Percentiles rank a stretch among this genome's conserved stretches.
phyloP scores from a whole-genome alignment of 2,888 invertebrate species.

The Plagiodera versicolora region DNA sequence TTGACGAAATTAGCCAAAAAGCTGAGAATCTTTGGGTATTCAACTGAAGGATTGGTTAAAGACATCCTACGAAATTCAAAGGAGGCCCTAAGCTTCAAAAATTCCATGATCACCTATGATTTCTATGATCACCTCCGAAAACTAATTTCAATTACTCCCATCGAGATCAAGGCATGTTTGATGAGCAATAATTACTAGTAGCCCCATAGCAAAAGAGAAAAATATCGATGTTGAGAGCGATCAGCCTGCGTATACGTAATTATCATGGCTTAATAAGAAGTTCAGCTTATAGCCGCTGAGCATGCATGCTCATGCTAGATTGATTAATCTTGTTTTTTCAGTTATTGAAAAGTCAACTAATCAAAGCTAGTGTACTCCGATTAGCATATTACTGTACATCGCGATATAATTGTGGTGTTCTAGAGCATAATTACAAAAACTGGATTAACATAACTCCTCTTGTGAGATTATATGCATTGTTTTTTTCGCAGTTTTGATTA shows the following conservation, averaged over 20 bases:
- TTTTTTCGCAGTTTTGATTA: no score
- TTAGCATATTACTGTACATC: conserved; percentile 1
- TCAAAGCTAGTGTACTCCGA: not conserved
- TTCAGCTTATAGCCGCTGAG: not conserved
- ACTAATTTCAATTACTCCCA: not conserved
- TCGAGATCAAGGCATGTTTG: not conserved
- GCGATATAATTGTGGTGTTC: not conserved
- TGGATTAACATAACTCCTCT: not conserved
- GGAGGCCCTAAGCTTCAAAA: no score
- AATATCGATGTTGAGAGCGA: not conserved
- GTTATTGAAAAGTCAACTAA: not conserved
- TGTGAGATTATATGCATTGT: not conserved
- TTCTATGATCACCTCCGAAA: not conserved
- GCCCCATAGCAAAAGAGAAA: not conserved
- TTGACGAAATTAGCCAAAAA: no score
- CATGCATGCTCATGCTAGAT: not conserved
- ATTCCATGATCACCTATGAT: no score
- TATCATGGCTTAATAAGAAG: not conserved
- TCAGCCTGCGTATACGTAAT: not conserved
- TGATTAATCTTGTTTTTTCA: not conserved
- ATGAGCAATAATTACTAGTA: not conserved
- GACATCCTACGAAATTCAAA: no score
- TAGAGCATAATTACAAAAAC: not conserved
- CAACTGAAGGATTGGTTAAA: no score
- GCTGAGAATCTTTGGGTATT: no score